Base-by-base conservation (phyloP, 64 coral and sea anemone species). In the Acropora tenuis region DNA sequence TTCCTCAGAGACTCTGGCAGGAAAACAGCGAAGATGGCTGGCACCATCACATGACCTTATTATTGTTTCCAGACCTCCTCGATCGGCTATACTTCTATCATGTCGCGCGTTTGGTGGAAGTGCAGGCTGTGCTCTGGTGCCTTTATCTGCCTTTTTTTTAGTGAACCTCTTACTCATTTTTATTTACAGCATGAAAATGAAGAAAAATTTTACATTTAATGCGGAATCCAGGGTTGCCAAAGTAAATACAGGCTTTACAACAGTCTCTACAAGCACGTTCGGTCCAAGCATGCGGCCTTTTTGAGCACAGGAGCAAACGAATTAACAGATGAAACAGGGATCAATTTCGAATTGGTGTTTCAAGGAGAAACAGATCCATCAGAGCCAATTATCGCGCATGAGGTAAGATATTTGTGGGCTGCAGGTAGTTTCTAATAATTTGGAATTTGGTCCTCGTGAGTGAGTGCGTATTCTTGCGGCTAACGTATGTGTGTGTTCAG, bases 101-200 rank as follows among this genome's bases (percentile, higher is more conserved):
- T 73, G 69, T 73, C 69, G 69, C 69, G 69, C 15, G 6, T 16
- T 77, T 13, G 30, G 30, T 76, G 12, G 75, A 77, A 77, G n/a
- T 77, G 75, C 45, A 41, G 75, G 8, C 75, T 77, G 11, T 77
- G 44, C 49, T 49, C 11, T 18, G 75, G 75, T 2, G 75, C 16
- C 49, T 77, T 77, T 77, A 18, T 77, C n/a, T 77, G 75, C 75
- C 75, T 77, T 49, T 77, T 77, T 11, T 77, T 77, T 12, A 77
- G 43, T 77, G 75, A 77, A 12, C n/a, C 49, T 6, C 75, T 77
- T 46, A 77, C 43, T 77, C 75, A 77, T 77, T 77, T 77, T 18
- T 77, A 77, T 47, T 12, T 47, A 17, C 75, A 77, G 10, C 75
- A 77, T 18, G n/a, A 77, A 48, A 7, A 47, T 77, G 45, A 77